Base-by-base conservation (phyloP, 1,140 invertebrate species). In the Cotesia glomerata region DNA sequence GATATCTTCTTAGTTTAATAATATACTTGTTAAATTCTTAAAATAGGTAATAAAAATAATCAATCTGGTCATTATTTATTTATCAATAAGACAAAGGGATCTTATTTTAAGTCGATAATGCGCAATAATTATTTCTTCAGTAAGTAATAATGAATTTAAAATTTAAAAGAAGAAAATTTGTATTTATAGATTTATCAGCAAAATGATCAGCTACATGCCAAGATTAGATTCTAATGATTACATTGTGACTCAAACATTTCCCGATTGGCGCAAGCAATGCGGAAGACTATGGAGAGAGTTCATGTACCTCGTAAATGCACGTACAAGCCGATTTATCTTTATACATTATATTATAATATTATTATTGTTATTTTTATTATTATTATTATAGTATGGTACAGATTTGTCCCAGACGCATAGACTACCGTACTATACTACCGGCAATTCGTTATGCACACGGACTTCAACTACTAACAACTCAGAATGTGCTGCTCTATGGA, bases 141-240 rank as follows among this genome's bases (percentile, higher is more conserved):
- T 1, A 39, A 45, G 7, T 5, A 45, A 9, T 45, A 8, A 45
- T 45, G 26, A 26, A 26, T 26, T 26, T 26, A 26, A 26, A 45
- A 45, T 45, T 9, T 5, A 45, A 9, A 45, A 45, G 7, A 45
- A 45, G 2, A 45, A 9, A 45, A 45, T 7, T 45, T 45, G 8
- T 45, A 45, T 7, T 7, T 45, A 45, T 45, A 45, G 39, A 45
- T 45, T 45, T 45, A 63, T 36, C 35, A 63, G 61, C n/a, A 26
- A 63, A 36, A 35, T 35, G 11, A 36, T 32, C 26, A 35, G 8
- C 34, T 63, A 32, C 35, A 14, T 49, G 63, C 63, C 63, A 65
- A 65, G 39, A 65, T 65, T 65, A 51, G 45, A 65, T 18, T 18
- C 35, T 45, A 65, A 65, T 65, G 63, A 65, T 65, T 65, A 35